These are phyloP conservation scores for Troides aeacus DNA, from an alignment of 2,888 invertebrate species.

Conservation along the genomic window DNA sequence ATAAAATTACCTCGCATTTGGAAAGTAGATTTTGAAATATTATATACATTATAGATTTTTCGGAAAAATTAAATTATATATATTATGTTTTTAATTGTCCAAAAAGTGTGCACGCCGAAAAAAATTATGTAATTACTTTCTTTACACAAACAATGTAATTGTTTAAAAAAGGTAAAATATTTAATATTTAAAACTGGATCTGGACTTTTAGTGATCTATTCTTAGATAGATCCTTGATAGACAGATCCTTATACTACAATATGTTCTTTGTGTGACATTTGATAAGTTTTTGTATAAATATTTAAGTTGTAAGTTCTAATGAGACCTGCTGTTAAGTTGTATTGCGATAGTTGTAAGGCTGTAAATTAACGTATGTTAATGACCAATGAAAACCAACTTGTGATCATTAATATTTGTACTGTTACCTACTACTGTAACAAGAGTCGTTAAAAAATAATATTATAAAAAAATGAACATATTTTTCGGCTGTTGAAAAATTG, in stretches of 20 bases:
- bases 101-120: conserved; percentile 49
- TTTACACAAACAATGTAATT: background rate
- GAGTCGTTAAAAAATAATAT: conserved; percentile 80
- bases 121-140: background rate
- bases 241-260: conserved; percentile 1
- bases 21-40: conserved; percentile 77
- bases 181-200: background rate
- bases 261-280: conserved; percentile 3
- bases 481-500: conserved; percentile 81
- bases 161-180: conserved; percentile 2
- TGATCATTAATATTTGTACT: conserved; percentile 82
- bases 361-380: conserved; percentile 80
- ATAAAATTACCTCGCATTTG: conserved; percentile 80
- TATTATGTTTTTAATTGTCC: conserved; percentile 66
- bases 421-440: conserved; percentile 81
- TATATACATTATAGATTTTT: conserved; percentile 68
- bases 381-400: conserved; percentile 82
- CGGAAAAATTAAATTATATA: conserved; percentile 66
- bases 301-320: conserved; percentile 59
- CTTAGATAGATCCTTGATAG: no score
- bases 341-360: conserved; percentile 72
- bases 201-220: background rate
- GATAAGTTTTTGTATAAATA: conserved; percentile 48
- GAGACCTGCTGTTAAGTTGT: conserved; percentile 75
- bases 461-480: conserved; percentile 78